Evolutionary conservation across 2,113 vertebrate genomes (phyloP).

Genomic region (Puntigrus tetrazona): DNA sequence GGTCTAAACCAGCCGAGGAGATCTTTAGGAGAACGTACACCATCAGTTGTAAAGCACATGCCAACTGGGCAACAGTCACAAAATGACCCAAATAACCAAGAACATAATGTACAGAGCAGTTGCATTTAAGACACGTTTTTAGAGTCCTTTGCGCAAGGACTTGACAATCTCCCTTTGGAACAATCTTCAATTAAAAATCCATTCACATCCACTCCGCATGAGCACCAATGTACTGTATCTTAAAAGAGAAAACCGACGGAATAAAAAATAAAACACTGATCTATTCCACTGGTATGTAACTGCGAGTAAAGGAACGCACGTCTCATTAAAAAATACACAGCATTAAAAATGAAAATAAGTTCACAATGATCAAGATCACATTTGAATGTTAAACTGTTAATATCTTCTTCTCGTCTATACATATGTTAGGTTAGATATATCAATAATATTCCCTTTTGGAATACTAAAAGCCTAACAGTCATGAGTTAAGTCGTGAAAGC

Average conservation of each 20-base stretch:
- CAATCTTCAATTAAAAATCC: conserved; percentile 40
- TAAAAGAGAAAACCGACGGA: conserved; percentile 49
- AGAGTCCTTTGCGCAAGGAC: conserved; percentile 68
- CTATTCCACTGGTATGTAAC: conserved; percentile 73
- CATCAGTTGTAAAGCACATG: conserved; percentile 53
- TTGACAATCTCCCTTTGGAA: conserved; percentile 53
- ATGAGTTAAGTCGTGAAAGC: conserved; percentile 58
- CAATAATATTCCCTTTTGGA: conserved; percentile 69
- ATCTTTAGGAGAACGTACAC: conserved; percentile 59
- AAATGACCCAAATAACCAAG: conserved; percentile 37
- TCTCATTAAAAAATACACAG: conserved; percentile 76
- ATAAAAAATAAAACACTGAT: conserved; percentile 65
- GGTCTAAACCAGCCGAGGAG: conserved; percentile 64
- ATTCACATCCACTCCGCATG: conserved; percentile 57
- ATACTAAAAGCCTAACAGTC: conserved; percentile 68
- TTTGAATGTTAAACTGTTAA: conserved; percentile 69
- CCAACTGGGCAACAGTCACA: conserved; percentile 27
- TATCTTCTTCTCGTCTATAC: conserved; percentile 65
- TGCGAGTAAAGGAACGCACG: conserved; percentile 78
- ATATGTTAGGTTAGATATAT: conserved; percentile 74
- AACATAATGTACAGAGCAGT: conserved; percentile 53
- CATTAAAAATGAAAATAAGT: conserved; percentile 73
- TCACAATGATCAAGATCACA: conserved; percentile 77
- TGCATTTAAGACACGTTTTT: conserved; percentile 62
- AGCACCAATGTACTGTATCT: conserved; percentile 73